A percentile compares a stretch with the other conserved stretches of the same genome.
These are phyloP conservation scores for Ceratosolen solmsi DNA, from an alignment of 1,140 invertebrate species.

Conservation along the genomic window DNA sequence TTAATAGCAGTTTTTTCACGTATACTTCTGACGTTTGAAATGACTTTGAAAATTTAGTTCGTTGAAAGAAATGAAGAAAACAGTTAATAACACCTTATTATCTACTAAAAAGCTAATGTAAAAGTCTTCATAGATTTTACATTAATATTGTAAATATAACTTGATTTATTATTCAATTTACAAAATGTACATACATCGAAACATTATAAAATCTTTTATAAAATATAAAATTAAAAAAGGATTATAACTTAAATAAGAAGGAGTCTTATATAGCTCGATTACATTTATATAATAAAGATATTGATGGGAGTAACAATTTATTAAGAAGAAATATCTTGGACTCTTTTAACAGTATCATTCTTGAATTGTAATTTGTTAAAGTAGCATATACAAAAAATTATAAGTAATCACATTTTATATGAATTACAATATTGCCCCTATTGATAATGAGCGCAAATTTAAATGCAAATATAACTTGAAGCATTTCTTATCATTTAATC, in stretches of 20 bases:
- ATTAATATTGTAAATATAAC: conserved; percentile 35
- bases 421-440: not conserved
- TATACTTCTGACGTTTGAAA: not conserved
- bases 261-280: conserved; percentile 29
- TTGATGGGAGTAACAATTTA: conserved; percentile 2
- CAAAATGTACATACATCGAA: conserved; percentile 50
- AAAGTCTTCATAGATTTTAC: conserved; percentile 11
- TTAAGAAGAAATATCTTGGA: conserved; percentile 38
- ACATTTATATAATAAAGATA: conserved; percentile 20
- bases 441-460: not conserved
- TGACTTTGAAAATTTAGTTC: not conserved
- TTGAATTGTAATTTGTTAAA: conserved; percentile 46
- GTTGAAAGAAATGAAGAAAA: not conserved
- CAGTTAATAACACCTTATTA: not conserved
- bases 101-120: not conserved
- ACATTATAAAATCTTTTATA: conserved; percentile 43
- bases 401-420: not conserved
- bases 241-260: conserved; percentile 30
- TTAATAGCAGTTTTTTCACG: not conserved
- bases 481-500: conserved; percentile 19
- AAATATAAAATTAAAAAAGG: conserved; percentile 46
- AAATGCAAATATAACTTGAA: not conserved
- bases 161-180: conserved; percentile 49
- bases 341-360: conserved; percentile 9
- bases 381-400: conserved; percentile 25